Percentiles rank a stretch among this genome's conserved stretches.
phyloP scores from a whole-genome alignment of 2,888 invertebrate genomes.

The Hofmannophila pseudospretella region DNA sequence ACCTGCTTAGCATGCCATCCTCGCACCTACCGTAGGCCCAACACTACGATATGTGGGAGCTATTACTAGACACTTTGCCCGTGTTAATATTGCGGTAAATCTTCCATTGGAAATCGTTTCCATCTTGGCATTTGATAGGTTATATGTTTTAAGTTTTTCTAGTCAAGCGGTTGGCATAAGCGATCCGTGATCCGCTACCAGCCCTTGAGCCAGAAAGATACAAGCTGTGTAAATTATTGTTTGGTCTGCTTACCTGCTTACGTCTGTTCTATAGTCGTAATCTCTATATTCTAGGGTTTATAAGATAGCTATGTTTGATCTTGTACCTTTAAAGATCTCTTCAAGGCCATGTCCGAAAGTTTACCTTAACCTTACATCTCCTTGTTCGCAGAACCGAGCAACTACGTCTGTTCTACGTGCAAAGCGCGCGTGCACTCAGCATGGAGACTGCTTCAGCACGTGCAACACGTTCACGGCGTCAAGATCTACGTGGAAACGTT shows the following conservation, averaged over 20 bases:
- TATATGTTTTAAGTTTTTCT: slow-evolving; percentile 16
- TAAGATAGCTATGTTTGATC: no score
- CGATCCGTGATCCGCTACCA: no score
- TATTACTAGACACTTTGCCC: slow-evolving; percentile 77
- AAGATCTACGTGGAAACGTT: slow-evolving; percentile 90
- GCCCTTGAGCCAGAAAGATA: no score
- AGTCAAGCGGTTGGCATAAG: no score
- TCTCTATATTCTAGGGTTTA: no score
- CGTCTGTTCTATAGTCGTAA: no score
- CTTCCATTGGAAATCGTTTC: slow-evolving; percentile 53
- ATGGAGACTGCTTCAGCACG: slow-evolving; percentile 96
- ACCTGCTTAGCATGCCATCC: slow-evolving; percentile 66
- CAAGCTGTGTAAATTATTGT: no score
- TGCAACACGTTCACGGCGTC: slow-evolving; percentile 95
- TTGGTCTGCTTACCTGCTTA: no score
- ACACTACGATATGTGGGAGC: slow-evolving; percentile 76
- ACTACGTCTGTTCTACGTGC: slow-evolving; percentile 96
- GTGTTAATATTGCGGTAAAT: slow-evolving; percentile 75
- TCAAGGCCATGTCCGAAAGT: no score
- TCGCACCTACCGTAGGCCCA: slow-evolving; percentile 69
- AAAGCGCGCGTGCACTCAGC: slow-evolving; percentile 95
- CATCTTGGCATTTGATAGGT: slow-evolving; percentile 27
- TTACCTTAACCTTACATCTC: slow-evolving; percentile 30
- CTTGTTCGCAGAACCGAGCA: slow-evolving; percentile 90
- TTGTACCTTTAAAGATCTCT: no score